These are phyloP conservation scores for Sylvilagus floridanus DNA, from an alignment of 2,797 vertebrate species.

Conservation along the genomic window DNA sequence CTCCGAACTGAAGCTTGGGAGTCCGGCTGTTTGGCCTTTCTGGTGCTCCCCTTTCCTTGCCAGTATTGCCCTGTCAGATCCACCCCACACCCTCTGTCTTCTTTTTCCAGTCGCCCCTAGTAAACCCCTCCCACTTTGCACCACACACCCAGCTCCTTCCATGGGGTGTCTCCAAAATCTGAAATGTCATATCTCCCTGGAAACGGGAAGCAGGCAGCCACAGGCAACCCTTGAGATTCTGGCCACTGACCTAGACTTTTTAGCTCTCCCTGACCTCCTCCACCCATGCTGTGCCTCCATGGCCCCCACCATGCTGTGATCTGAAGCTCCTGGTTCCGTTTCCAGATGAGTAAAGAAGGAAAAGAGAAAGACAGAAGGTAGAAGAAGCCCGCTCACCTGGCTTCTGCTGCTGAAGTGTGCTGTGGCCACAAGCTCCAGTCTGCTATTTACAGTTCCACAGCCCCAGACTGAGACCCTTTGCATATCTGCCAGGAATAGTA, in stretches of 20 bases:
- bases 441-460: slow-evolving; percentile 44
- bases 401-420: slow-evolving; percentile 1
- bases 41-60: not conserved
- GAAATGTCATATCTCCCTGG: not conserved
- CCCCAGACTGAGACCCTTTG: slow-evolving; percentile 56
- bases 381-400: not conserved
- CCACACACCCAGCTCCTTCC: slow-evolving; percentile 29
- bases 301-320: not conserved
- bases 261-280: not conserved
- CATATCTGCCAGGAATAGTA: slow-evolving; percentile 14
- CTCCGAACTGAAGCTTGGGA: slow-evolving; percentile 34
- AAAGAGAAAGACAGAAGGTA: not conserved
- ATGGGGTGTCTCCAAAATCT: slow-evolving; percentile 26
- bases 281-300: not conserved
- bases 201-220: slow-evolving; percentile 38
- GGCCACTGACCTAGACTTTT: not conserved
- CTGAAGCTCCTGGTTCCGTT: slow-evolving; percentile 50
- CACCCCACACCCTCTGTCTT: not conserved
- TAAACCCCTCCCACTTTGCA: not conserved
- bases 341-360: not conserved
- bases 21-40: slow-evolving; percentile 1
- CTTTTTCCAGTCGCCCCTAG: slow-evolving; percentile 16
- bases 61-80: not conserved
- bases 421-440: not conserved
- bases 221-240: slow-evolving; percentile 20